Base-by-base conservation (phyloP, 2,888 invertebrate genomes). In the Caenorhabditis macrosperma region DNA sequence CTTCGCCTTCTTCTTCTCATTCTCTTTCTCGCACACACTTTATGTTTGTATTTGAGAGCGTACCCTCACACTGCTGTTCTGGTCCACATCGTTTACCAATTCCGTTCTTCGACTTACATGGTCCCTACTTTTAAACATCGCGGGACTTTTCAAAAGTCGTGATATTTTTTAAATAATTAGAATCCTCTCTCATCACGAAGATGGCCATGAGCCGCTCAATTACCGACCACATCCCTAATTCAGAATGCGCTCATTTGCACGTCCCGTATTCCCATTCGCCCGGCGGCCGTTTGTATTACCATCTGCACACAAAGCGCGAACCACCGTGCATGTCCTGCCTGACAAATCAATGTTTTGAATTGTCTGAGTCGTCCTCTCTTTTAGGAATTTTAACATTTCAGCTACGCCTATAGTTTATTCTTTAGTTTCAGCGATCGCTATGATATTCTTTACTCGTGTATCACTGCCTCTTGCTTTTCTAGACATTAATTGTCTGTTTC, bases 21-120 rank as follows among this genome's bases (percentile, higher is more conserved):
- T 57, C 33, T 50, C 54, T 59, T 44, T 54, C 26, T 64, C 50
- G 41, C 46, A 54, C 57, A 30, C 54, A 33, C 41, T 46, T 55
- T 55, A 75, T 75, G 66, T 75, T 66, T 75, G 64, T 75, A 60
- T 75, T 66, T 61, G 71, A 48, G 63, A 61, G 41, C 61, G 54
- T 71, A 61, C 63, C 33, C 48, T n/a, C 30, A 48, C 24, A 35
- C 46, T 46, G 46, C 46, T 48, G 66, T 66, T 38, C 66, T 54
- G 54, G 66, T 41, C 38, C 54, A 26, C 48, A 63, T 46, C 48
- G 5, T 15, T 9, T 50, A 30, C 48, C 63, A n/a, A n/a, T n/a
- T 22, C 17, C 57, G 46, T 54, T 30, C 33, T 54, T 54, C 30
- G 26, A 15, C 5, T 5, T 10, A 15, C 46, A 30, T 30, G 54